Evolutionary conservation across 2,113 vertebrate species (phyloP), one percentile per base, ranked within the genome.

Genomic region (Nymphicus hollandicus): DNA sequence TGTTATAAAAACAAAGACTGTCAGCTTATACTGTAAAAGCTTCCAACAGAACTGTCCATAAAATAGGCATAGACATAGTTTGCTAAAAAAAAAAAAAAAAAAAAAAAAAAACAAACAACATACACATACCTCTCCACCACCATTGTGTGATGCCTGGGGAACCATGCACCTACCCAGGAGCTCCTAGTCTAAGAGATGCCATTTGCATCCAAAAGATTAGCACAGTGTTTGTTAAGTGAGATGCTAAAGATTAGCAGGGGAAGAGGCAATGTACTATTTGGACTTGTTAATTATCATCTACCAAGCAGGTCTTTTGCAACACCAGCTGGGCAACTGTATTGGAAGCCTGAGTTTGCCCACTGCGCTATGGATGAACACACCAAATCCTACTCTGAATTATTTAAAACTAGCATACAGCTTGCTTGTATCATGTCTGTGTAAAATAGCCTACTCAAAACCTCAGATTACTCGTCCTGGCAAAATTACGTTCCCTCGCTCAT

Each of bases 361-460:
- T 52, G 10, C 10, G 7, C 9, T 23, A 28, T 0, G 10, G 47
- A 10, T 12, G 23, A 95, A 49, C 41, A 43, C 68, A 86, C 11
- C 28, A 73, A 93, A 71, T 12, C 14, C 37, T 35, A 29, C 35
- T 64, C 9, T 16, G 43, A 77, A 58, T 86, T 72, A 70, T 70
- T 91, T 66, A 28, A 86, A 90, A 17, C 43, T 55, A 47, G 11
- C 33, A 33, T 17, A 49, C 64, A 94, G 82, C 78, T 93, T 74
- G 18, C 41, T 73, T 53, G 16, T 49, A 52, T 70, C 49, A 27
- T 5, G 12, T 29, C 50, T 88, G 53, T 64, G 41, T 79, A 46
- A 80, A 88, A 78, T 9, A 93, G 53, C 58, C 18, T 41, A 55
- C 53, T 77, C 56, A 81, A 91, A 92, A 41, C 58, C 66, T 73